Percentiles rank a stretch among this genome's conserved stretches.
phyloP scores from a whole-genome alignment of 1,140 invertebrate genomes.

The Brachionus angularis region DNA sequence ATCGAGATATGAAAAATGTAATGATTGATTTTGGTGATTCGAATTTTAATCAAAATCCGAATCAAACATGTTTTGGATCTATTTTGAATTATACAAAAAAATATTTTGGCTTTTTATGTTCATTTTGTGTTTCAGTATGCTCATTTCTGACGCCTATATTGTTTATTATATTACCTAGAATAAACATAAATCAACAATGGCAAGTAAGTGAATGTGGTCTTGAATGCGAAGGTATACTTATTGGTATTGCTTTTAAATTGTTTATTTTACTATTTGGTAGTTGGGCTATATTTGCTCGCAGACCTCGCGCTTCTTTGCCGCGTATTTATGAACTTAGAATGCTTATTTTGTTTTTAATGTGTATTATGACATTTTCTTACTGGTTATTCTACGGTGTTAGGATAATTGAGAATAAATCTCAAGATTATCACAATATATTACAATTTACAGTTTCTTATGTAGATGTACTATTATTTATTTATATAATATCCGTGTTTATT shows the following conservation, averaged over 20 bases:
- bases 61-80: too few species aligned
- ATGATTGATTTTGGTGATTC: too few species aligned
- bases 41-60: too few species aligned
- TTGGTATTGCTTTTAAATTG: slow-evolving; percentile 85
- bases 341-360: slow-evolving; percentile 76
- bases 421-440: slow-evolving; percentile 66
- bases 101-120: slow-evolving; percentile 30
- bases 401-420: slow-evolving; percentile 61
- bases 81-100: too few species aligned
- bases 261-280: slow-evolving; percentile 79
- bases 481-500: slow-evolving; percentile 85
- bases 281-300: slow-evolving; percentile 70
- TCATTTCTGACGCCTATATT: slow-evolving; percentile 84
- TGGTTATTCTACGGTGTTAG: slow-evolving; percentile 96
- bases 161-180: slow-evolving; percentile 85
- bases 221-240: slow-evolving; percentile 80
- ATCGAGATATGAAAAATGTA: too few species aligned
- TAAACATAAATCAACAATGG: slow-evolving; percentile 46
- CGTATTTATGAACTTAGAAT: slow-evolving; percentile 84
- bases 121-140: slow-evolving; percentile 61
- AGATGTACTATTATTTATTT: slow-evolving; percentile 87
- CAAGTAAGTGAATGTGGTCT: slow-evolving; percentile 66
- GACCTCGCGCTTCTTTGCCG: slow-evolving; percentile 71
- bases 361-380: slow-evolving; percentile 86
- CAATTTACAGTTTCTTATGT: slow-evolving; percentile 82